These are phyloP conservation scores for Proales similis DNA, from an alignment of 1,140 invertebrate species.

Conservation along the genomic window DNA sequence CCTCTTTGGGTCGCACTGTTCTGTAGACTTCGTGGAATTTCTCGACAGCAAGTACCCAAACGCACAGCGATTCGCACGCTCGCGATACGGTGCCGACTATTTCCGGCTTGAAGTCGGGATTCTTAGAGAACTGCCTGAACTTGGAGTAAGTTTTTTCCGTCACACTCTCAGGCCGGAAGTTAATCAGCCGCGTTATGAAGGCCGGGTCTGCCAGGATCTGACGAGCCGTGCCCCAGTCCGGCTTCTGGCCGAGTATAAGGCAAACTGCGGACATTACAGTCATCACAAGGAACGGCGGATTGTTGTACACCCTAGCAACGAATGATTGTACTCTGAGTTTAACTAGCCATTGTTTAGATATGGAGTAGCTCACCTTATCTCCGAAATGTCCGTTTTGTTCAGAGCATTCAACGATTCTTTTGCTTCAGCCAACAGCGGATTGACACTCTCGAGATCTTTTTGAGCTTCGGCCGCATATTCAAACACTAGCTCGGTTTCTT, in stretches of 20 bases:
- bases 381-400: constrained; percentile 79
- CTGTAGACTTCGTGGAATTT: constrained; percentile 52
- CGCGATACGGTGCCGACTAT: constrained; percentile 47
- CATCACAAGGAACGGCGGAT: constrained; percentile 46
- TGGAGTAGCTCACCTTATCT: constrained; percentile 66
- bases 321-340: neutral
- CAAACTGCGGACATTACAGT: constrained; percentile 72
- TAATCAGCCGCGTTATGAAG: constrained; percentile 48
- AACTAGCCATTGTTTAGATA: neutral
- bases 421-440: constrained; percentile 73
- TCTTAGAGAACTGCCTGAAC: constrained; percentile 47
- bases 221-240: constrained; percentile 48
- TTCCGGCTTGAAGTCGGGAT: constrained; percentile 49
- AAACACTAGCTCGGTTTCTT: constrained; percentile 51
- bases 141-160: constrained; percentile 49
- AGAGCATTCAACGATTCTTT: constrained; percentile 70
- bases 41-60: constrained; percentile 52
- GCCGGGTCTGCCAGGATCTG: constrained; percentile 47
- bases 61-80: constrained; percentile 49
- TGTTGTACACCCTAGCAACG: constrained; percentile 44
- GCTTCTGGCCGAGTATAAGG: constrained; percentile 68
- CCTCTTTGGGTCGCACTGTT: constrained; percentile 41
- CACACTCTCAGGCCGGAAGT: constrained; percentile 48
- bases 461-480: constrained; percentile 51
- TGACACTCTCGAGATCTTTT: constrained; percentile 47